Conservation (phyloP, 2,797 vertebrate genomes). For the Leptoclinus maculatus region DNA sequence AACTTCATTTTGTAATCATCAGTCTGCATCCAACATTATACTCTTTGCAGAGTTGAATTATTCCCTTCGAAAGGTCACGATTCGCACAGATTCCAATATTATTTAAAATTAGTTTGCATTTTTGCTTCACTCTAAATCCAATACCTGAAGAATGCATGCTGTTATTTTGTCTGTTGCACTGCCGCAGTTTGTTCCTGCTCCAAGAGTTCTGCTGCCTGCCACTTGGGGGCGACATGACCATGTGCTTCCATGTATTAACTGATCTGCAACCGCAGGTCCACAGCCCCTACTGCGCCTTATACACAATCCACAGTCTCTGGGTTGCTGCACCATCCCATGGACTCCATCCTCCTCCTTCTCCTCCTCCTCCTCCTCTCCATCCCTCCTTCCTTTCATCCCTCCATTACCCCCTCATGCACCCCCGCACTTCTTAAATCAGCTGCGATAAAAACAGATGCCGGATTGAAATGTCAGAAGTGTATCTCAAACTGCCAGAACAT, state of each 20-base stretch:
- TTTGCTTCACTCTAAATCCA: neutral
- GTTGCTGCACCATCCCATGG: slow-evolving; percentile 47
- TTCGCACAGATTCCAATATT: neutral
- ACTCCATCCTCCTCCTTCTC: slow-evolving; percentile 26
- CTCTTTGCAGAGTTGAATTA: slow-evolving; percentile 22
- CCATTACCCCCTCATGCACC: slow-evolving; percentile 50
- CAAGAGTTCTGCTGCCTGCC: slow-evolving; percentile 61
- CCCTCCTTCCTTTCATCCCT: slow-evolving; percentile 45
- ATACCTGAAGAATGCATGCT: slow-evolving; percentile 31
- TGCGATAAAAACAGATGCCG: slow-evolving; percentile 84
- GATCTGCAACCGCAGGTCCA: slow-evolving; percentile 57
- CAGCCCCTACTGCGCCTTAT: slow-evolving; percentile 52
- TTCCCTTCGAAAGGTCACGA: slow-evolving; percentile 41
- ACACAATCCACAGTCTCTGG: slow-evolving; percentile 49
- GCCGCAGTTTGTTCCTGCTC: slow-evolving; percentile 62
- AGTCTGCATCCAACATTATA: slow-evolving; percentile 26
- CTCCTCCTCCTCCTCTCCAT: slow-evolving; percentile 24
- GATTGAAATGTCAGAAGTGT: slow-evolving; percentile 88
- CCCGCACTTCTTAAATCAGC: slow-evolving; percentile 82
- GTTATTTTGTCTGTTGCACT: slow-evolving; percentile 51
- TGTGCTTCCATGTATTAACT: slow-evolving; percentile 41
- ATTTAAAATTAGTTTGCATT: slow-evolving; percentile 16
- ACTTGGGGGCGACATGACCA: slow-evolving; percentile 84
- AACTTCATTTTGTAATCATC: slow-evolving; percentile 27
- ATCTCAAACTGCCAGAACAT: slow-evolving; percentile 88